Base-by-base conservation (phyloP, 2,888 invertebrate genomes). In the Oxycera nigricornis region DNA sequence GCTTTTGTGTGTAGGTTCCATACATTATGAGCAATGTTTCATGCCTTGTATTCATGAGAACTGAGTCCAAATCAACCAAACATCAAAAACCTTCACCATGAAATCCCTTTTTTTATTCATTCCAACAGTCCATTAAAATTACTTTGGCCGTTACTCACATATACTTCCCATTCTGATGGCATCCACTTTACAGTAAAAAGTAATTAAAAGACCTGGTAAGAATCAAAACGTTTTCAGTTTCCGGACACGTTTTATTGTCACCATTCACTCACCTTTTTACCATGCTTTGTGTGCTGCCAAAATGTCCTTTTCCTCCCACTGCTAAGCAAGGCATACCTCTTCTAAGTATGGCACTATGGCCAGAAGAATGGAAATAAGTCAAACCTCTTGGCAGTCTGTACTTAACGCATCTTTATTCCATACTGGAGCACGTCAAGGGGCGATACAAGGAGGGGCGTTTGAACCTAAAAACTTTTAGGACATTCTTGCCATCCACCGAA, bases 401-500 rank as follows among this genome's bases (percentile, higher is more conserved):
- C 46, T 46, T 3, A n/a, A n/a, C n/a, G n/a, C n/a, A n/a, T n/a
- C n/a, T n/a, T n/a, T n/a, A n/a, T n/a, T n/a, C n/a, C n/a, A n/a
- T n/a, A n/a, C n/a, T n/a, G n/a, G n/a, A n/a, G n/a, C n/a, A n/a
- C 46, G 30, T 30, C 9, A 55, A 28, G 26, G 55, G n/a, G 30
- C 57, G 6, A 46, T 46, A 46, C 14, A 46, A 52, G 68, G 73
- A 70, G 57, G 57, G 50, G n/a, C 2, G 52, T 11, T 28, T 50
- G 50, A 20, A 61, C 22, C 4, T 22, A 9, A 6, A 1, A 26
- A 20, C 62, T 50, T 55, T 9, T 17, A 30, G 4, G 46, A 67
- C 24, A 67, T 46, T 46, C 2, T 70, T 7, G 11, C 57, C 55
- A 31, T 73, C 57, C 76, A 72, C 68, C 67, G 74, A 76, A 76